phyloP scores from a whole-genome alignment of 2,888 invertebrate species.

The Drosophila buzzatii region DNA sequence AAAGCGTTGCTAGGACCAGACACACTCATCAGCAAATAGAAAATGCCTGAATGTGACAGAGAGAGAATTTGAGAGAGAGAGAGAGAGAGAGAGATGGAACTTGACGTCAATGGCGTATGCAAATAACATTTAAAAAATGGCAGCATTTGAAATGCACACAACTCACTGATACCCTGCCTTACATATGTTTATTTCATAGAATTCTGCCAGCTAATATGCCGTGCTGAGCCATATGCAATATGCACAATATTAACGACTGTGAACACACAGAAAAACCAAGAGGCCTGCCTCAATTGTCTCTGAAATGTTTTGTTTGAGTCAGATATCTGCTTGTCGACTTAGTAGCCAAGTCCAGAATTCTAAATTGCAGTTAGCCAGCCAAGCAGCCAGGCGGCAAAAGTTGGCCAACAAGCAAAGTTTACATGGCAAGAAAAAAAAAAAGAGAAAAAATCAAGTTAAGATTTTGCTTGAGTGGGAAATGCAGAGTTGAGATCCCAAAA shows the following conservation, averaged over 20 bases:
- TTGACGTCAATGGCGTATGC: slow-evolving; percentile 12
- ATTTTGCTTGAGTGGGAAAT: neutral
- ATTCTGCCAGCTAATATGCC: neutral
- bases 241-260: slow-evolving; percentile 20
- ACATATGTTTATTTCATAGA: neutral
- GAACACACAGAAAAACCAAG: slow-evolving; percentile 7
- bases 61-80: neutral
- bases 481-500: too few relatives aligned
- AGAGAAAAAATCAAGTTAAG: too few relatives aligned
- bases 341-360: slow-evolving; percentile 44
- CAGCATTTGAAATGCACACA: neutral
- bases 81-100: neutral
- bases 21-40: slow-evolving; percentile 2
- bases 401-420: slow-evolving; percentile 10
- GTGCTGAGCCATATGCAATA: neutral
- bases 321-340: slow-evolving; percentile 39
- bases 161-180: slow-evolving; percentile 17
- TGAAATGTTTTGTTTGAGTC: slow-evolving; percentile 39
- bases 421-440: slow-evolving; percentile 22
- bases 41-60: neutral
- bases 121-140: slow-evolving; percentile 37
- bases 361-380: slow-evolving; percentile 30
- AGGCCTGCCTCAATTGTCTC: slow-evolving; percentile 10
- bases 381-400: slow-evolving; percentile 29
- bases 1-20: slow-evolving; percentile 2